These are phyloP conservation scores for Dascillus cervinus DNA, from an alignment of 2,888 invertebrate species.

Conservation along the genomic window DNA sequence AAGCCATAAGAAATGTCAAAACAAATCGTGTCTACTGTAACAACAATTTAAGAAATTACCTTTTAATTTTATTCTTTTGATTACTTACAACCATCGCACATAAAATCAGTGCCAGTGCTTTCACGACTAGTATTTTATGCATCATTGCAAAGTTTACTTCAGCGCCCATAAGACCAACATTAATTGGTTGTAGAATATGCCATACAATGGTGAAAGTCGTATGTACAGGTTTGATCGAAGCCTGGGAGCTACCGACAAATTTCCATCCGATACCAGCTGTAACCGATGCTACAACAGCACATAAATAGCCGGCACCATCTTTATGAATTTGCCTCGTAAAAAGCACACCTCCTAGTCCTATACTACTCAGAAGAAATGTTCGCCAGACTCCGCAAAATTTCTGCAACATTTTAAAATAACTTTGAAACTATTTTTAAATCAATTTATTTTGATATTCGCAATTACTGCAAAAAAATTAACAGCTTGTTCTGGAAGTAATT, in stretches of 20 bases:
- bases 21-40: constrained; percentile 2
- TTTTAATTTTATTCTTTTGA: too few relatives aligned
- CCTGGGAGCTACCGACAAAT: not conserved
- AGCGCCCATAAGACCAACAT: not conserved
- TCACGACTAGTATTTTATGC: too few relatives aligned
- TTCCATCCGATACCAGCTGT: constrained; percentile 1
- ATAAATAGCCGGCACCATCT: constrained; percentile 2
- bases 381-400: not conserved
- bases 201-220: constrained; percentile 1
- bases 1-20: not conserved
- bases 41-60: constrained; percentile 1
- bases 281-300: not conserved
- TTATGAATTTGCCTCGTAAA: not conserved
- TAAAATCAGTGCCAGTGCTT: too few relatives aligned
- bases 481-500: too few relatives aligned
- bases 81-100: too few relatives aligned
- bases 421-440: too few relatives aligned
- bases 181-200: constrained; percentile 3
- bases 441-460: too few relatives aligned
- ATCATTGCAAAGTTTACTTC: not conserved
- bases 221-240: not conserved
- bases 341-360: not conserved
- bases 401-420: too few relatives aligned
- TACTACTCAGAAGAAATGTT: not conserved
- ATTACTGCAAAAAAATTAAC: too few relatives aligned